A percentile compares a stretch with the other conserved stretches of the same genome.
phyloP scores from a whole-genome alignment of 1,140 invertebrate species.

The Spodoptera frugiperda region DNA sequence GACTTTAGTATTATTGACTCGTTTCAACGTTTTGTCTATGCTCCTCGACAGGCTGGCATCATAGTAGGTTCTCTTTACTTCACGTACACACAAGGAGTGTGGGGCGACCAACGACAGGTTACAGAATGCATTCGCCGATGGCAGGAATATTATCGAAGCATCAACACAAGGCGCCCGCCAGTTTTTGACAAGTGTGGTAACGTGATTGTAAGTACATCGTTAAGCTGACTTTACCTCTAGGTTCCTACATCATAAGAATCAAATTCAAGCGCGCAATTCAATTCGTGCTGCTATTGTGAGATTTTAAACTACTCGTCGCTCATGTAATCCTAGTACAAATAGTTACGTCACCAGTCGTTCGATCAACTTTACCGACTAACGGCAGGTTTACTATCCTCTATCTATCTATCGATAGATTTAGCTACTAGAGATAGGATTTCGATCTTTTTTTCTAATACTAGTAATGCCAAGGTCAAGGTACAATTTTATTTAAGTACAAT shows the following conservation, averaged over 20 bases:
- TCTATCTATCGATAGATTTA: no score
- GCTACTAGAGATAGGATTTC: not conserved
- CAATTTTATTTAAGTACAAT: no score
- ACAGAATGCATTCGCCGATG: constrained; percentile 77
- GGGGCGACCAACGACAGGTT: constrained; percentile 79
- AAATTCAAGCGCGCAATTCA: not conserved
- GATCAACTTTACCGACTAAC: constrained; percentile 42
- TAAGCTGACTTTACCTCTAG: not conserved
- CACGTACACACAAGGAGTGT: constrained; percentile 80
- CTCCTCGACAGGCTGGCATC: constrained; percentile 73
- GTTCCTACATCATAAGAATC: not conserved
- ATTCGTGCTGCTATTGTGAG: not conserved
- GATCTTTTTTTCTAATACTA: no score
- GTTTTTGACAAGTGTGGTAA: constrained; percentile 74
- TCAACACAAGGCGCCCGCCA: constrained; percentile 76
- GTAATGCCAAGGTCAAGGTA: no score
- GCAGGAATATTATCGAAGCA: constrained; percentile 76
- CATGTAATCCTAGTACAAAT: constrained; percentile 67
- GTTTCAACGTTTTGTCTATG: constrained; percentile 35
- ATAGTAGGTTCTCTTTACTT: constrained; percentile 78
- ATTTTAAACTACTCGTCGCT: constrained; percentile 45
- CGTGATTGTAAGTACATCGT: constrained; percentile 70
- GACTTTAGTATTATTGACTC: constrained; percentile 66
- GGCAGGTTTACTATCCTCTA: not conserved
- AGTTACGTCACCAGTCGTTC: constrained; percentile 74